These are phyloP conservation scores for Xestia c-nigrum DNA, from an alignment of 2,888 invertebrate genomes.

Conservation along the genomic window DNA sequence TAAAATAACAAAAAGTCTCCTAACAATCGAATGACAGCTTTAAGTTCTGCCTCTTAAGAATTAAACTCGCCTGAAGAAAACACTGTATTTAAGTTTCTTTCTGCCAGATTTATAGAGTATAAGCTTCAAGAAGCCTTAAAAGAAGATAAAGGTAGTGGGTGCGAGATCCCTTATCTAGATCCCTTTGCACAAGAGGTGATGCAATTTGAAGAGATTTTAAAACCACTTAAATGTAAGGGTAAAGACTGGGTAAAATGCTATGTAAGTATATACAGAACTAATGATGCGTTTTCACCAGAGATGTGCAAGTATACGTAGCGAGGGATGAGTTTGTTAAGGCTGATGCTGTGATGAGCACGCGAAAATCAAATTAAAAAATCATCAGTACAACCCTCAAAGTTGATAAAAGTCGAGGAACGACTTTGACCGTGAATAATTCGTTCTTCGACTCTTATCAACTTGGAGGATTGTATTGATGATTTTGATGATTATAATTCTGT, in stretches of 20 bases:
- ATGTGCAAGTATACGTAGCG: too few species aligned
- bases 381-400: too few species aligned
- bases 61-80: slow-evolving; percentile 10
- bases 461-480: too few species aligned
- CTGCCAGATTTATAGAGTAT: slow-evolving; percentile 79
- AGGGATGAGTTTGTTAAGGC: too few species aligned
- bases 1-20: background rate
- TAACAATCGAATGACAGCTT: background rate
- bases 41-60: background rate
- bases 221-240: slow-evolving; percentile 92
- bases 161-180: slow-evolving; percentile 85
- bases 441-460: too few species aligned
- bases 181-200: slow-evolving; percentile 93
- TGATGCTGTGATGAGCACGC: too few species aligned
- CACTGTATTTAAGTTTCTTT: slow-evolving; percentile 16
- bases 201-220: slow-evolving; percentile 92
- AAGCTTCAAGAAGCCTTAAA: slow-evolving; percentile 79
- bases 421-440: too few species aligned
- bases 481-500: too few species aligned
- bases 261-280: slow-evolving; percentile 87
- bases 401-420: too few species aligned
- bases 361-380: too few species aligned
- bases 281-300: too few species aligned
- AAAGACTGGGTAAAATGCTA: slow-evolving; percentile 95
- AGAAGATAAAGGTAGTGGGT: slow-evolving; percentile 83